phyloP scores from a whole-genome alignment of 2,113 vertebrate species.

The Ginglymostoma cirratum region DNA sequence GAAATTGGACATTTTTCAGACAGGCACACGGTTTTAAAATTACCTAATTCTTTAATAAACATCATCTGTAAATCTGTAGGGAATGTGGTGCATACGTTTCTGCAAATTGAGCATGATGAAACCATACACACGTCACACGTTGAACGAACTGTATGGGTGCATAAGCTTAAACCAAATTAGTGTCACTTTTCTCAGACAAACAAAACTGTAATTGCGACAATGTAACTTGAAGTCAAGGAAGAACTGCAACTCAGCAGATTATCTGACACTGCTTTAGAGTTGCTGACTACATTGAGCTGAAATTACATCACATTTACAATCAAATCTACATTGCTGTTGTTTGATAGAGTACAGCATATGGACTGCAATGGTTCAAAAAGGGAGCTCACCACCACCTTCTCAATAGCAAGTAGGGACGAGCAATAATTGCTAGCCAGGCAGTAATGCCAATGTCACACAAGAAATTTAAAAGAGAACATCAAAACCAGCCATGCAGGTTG shows the following conservation, averaged over 20 bases:
- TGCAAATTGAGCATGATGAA: constrained; percentile 9
- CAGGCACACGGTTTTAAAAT: too few species aligned
- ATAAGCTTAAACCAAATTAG: neutral
- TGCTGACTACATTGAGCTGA: too few species aligned
- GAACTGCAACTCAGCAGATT: neutral
- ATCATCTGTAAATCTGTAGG: neutral
- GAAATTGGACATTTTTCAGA: neutral
- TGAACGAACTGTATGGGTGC: neutral
- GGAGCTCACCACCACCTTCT: too few species aligned
- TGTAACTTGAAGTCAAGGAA: neutral
- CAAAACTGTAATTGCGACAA: neutral
- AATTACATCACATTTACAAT: too few species aligned
- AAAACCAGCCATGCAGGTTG: neutral
- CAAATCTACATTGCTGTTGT: neutral
- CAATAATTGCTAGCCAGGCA: too few species aligned
- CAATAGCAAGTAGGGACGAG: too few species aligned
- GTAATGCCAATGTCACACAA: too few species aligned
- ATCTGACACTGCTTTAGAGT: neutral
- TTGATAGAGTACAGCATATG: neutral
- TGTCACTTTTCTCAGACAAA: neutral
- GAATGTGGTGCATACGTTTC: neutral
- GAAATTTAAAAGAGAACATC: too few species aligned
- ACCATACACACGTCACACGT: neutral
- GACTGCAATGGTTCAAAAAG: too few species aligned
- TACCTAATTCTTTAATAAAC: neutral